Conservation (phyloP, 1,140 invertebrate genomes). For the Polypedilum pembai region DNA sequence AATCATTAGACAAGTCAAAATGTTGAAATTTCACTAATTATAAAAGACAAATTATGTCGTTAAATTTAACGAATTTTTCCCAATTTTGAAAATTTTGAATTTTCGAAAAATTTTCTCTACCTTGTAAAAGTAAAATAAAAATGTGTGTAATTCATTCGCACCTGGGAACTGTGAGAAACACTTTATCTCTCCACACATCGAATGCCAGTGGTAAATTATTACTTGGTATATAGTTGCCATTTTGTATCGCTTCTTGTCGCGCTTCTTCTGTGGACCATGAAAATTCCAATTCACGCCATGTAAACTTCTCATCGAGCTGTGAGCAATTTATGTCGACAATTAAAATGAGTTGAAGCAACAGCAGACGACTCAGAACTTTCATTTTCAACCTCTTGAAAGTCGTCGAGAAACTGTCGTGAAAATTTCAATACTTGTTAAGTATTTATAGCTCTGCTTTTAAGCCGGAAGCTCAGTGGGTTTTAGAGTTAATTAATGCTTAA, state of each 20-base stretch:
- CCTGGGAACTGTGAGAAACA: constrained; percentile 67
- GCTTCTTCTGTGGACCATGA: constrained; percentile 50
- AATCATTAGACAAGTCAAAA: no score
- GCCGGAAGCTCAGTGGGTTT: not conserved
- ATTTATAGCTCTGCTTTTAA: not conserved
- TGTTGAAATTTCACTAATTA: no score
- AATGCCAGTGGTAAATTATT: constrained; percentile 68
- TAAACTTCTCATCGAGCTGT: not conserved
- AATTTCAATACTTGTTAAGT: not conserved
- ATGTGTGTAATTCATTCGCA: constrained; percentile 35
- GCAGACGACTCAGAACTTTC: not conserved
- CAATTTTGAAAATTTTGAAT: no score
- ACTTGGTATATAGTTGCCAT: constrained; percentile 53
- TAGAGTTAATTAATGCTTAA: constrained; percentile 1
- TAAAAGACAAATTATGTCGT: no score
- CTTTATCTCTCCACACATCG: constrained; percentile 63
- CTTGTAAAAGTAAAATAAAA: no score
- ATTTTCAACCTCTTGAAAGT: not conserved
- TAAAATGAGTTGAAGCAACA: not conserved
- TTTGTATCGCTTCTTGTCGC: constrained; percentile 51
- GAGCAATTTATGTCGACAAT: not conserved
- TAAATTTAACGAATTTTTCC: no score
- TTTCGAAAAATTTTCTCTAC: no score
- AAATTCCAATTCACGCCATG: not conserved
- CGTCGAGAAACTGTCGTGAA: not conserved